phyloP scores from a whole-genome alignment of 2,113 vertebrate species.

The Oncorhynchus gorbuscha region DNA sequence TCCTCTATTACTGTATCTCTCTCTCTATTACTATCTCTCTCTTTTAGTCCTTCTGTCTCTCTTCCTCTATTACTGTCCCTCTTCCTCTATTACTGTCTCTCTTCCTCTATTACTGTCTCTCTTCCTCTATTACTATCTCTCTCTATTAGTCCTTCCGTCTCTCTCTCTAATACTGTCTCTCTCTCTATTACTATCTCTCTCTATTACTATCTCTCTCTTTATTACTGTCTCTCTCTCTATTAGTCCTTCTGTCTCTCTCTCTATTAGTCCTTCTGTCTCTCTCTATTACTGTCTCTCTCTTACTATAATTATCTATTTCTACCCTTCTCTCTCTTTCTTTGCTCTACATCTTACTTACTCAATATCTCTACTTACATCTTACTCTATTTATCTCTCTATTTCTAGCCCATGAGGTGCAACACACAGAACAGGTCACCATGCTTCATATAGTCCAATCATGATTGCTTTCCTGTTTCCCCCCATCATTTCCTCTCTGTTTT shows the following conservation, averaged over 20 bases:
- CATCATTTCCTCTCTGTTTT: constrained; percentile 50
- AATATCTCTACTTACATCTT: neutral
- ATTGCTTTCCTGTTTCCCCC: constrained; percentile 44
- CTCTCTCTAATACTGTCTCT: neutral
- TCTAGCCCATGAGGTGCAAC: constrained; percentile 1
- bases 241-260: too few relatives aligned
- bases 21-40: constrained; percentile 33
- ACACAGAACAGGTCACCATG: constrained; percentile 17
- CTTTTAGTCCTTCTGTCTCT: too few relatives aligned
- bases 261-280: too few relatives aligned
- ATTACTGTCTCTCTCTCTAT: too few relatives aligned
- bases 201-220: too few relatives aligned
- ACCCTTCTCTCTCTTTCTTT: constrained; percentile 45
- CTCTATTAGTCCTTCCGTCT: neutral
- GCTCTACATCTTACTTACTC: constrained; percentile 70
- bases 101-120: too few relatives aligned
- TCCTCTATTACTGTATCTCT: constrained; percentile 7
- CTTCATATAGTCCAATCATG: constrained; percentile 45
- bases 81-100: too few relatives aligned
- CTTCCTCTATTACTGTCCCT: too few relatives aligned
- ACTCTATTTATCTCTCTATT: neutral
- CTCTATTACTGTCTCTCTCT: too few relatives aligned
- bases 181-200: too few relatives aligned
- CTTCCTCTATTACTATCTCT: neutral
- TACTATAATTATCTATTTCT: neutral